A percentile compares a stretch with the other conserved stretches of the same genome.
Conservation (phyloP, 2,888 invertebrate species). For the Geophilus truncorum region DNA sequence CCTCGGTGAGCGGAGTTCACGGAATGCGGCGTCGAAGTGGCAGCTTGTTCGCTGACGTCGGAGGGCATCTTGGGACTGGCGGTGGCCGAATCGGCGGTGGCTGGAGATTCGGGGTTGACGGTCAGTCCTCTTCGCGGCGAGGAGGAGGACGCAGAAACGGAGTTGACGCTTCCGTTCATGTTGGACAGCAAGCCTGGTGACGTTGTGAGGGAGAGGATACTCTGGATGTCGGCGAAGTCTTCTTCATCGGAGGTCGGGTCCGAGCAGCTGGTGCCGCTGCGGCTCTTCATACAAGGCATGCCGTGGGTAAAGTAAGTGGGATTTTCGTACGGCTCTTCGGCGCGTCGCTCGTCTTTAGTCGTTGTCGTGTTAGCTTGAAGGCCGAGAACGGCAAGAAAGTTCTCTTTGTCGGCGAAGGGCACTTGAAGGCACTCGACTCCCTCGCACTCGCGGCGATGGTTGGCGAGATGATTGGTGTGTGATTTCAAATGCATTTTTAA, state of each 20-base stretch:
- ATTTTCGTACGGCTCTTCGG: slow-evolving; percentile 40
- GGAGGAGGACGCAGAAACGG: slow-evolving; percentile 38
- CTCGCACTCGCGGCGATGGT: slow-evolving; percentile 45
- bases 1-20: not conserved
- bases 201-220: slow-evolving; percentile 72
- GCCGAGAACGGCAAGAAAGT: slow-evolving; percentile 75
- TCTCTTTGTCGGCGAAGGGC: slow-evolving; percentile 55
- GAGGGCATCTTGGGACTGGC: slow-evolving; percentile 40
- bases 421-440: slow-evolving; percentile 45
- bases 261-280: slow-evolving; percentile 47
- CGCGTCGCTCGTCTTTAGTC: slow-evolving; percentile 8
- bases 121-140: slow-evolving; percentile 34
- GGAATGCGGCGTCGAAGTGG: not conserved
- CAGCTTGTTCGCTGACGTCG: slow-evolving; percentile 29
- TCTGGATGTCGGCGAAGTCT: slow-evolving; percentile 79
- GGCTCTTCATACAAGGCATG: slow-evolving; percentile 34
- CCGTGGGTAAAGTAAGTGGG: slow-evolving; percentile 40
- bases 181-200: slow-evolving; percentile 36
- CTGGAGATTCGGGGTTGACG: slow-evolving; percentile 38
- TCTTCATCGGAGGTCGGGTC: slow-evolving; percentile 25
- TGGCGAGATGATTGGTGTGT: slow-evolving; percentile 55
- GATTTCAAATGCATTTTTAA: slow-evolving; percentile 45
- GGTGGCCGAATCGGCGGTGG: slow-evolving; percentile 42
- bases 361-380: slow-evolving; percentile 54
- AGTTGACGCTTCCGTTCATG: slow-evolving; percentile 40